A percentile compares a stretch with the other conserved stretches of the same genome.
Evolutionary conservation across 1,140 invertebrate genomes (phyloP).

Genomic region (Steinernema feltiae): DNA sequence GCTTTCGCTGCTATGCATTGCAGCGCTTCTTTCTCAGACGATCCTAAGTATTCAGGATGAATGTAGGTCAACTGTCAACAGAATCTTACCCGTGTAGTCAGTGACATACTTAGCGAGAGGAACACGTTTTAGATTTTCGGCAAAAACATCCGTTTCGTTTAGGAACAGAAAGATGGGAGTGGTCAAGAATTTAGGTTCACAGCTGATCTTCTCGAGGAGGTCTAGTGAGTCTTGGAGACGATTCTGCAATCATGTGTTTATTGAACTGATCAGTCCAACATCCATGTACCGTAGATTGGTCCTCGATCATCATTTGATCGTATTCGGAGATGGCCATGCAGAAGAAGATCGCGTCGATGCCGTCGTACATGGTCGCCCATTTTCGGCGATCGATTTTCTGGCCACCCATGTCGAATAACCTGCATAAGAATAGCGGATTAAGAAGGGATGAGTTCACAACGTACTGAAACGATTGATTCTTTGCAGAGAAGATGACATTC

Average conservation of each 20-base stretch:
- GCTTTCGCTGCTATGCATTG: constrained; percentile 24
- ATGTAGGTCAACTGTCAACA: not conserved
- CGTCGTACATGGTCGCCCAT: constrained; percentile 30
- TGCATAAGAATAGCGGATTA: constrained; percentile 13
- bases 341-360: constrained; percentile 35
- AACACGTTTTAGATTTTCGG: constrained; percentile 20
- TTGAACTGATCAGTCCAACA: too few species aligned
- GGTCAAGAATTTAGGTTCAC: constrained; percentile 17
- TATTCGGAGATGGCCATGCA: constrained; percentile 33
- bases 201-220: constrained; percentile 19
- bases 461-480: constrained; percentile 31
- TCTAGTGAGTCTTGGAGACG: constrained; percentile 23
- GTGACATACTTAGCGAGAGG: constrained; percentile 23
- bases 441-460: not conserved
- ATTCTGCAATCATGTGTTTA: too few species aligned
- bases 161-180: constrained; percentile 31
- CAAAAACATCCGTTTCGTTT: constrained; percentile 32
- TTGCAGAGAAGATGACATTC: constrained; percentile 29
- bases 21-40: constrained; percentile 21
- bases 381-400: constrained; percentile 34
- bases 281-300: constrained; percentile 27
- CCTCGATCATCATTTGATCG: constrained; percentile 32
- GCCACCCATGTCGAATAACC: constrained; percentile 33
- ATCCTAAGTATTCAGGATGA: not conserved
- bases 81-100: constrained; percentile 24